Conservation (phyloP, 2,113 vertebrate species). For the Rhinichthys klamathensis region DNA sequence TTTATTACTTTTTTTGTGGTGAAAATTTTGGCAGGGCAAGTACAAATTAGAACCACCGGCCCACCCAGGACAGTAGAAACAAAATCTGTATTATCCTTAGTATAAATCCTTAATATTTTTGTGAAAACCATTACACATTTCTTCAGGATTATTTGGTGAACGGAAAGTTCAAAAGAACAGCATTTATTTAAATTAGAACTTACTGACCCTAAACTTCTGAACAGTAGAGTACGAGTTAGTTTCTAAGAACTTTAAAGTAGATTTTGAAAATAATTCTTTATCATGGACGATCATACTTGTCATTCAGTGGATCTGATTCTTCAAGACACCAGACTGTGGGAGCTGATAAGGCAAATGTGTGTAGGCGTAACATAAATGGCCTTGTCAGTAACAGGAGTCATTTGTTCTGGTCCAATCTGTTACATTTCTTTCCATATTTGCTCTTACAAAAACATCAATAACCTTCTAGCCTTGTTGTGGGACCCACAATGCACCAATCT, state of each 20-base stretch:
- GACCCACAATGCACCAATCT: background rate
- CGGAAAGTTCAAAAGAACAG: background rate
- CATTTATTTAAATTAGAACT: background rate
- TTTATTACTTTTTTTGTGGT: too few species aligned
- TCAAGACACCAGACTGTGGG: background rate
- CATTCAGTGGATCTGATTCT: background rate
- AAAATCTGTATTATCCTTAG: too few species aligned
- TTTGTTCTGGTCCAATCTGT: background rate
- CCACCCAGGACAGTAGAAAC: too few species aligned
- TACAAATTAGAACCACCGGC: too few species aligned
- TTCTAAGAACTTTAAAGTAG: background rate
- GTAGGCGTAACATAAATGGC: background rate
- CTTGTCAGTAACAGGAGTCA: background rate
- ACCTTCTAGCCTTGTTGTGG: background rate
- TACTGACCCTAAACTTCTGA: too few species aligned
- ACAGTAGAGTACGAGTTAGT: background rate
- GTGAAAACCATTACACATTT: too few species aligned
- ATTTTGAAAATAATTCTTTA: background rate
- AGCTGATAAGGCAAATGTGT: background rate
- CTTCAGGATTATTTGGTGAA: background rate
- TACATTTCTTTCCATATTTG: background rate
- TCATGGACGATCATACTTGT: background rate
- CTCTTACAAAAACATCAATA: background rate
- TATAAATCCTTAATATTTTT: too few species aligned
- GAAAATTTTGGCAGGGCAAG: too few species aligned